A percentile compares a stretch with the other conserved stretches of the same genome.
Conservation (phyloP, 2,113 vertebrate species). For the Nycticryphes semicollaris region DNA sequence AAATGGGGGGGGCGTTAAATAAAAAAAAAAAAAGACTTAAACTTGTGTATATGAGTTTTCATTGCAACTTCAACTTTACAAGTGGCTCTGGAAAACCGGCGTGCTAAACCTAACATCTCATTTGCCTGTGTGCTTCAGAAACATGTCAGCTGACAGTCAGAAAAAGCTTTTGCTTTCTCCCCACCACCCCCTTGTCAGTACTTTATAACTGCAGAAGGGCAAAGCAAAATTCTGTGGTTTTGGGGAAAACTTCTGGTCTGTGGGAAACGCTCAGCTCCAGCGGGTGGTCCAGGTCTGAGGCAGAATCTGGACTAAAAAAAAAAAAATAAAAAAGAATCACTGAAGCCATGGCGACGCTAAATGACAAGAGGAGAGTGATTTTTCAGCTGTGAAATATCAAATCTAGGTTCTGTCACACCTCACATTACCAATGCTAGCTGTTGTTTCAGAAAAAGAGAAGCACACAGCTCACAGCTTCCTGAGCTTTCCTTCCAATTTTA, state of each 20-base stretch:
- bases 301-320: background rate
- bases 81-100: background rate
- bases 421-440: no score
- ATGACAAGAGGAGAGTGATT: background rate
- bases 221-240: background rate
- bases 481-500: background rate
- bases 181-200: background rate
- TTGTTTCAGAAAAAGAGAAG: background rate
- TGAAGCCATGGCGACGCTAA: accelerated
- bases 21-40: background rate
- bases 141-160: background rate
- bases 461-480: background rate
- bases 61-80: background rate
- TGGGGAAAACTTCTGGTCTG: background rate
- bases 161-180: background rate
- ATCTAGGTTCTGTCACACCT: background rate
- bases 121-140: background rate
- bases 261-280: background rate
- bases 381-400: background rate
- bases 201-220: background rate
- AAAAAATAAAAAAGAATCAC: background rate
- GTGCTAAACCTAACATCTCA: background rate
- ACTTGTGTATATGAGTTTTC: background rate
- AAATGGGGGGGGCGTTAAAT: background rate
- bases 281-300: background rate